Evolutionary conservation across 1,140 invertebrate genomes (phyloP).

Genomic region (Tetramorium parvispinum): DNA sequence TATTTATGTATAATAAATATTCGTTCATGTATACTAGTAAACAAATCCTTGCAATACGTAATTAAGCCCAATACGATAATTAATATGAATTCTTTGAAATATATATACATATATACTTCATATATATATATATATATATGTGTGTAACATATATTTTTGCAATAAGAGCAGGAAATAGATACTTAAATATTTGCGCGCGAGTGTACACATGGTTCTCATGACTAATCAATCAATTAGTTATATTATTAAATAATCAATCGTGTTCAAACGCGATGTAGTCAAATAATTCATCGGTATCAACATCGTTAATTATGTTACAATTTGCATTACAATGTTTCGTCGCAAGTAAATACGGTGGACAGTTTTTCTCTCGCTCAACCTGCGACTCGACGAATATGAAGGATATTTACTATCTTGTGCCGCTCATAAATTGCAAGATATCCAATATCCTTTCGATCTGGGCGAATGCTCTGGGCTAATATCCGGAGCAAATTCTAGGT

Average conservation of each 20-base stretch:
- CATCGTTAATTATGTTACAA: conserved; percentile 40
- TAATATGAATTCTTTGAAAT: conserved; percentile 12
- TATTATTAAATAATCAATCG: conserved; percentile 15
- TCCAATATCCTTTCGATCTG: not conserved
- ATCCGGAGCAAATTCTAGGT: not conserved
- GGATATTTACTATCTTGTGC: not conserved
- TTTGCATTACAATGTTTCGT: conserved; percentile 19
- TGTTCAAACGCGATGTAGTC: conserved; percentile 10
- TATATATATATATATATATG: not conserved
- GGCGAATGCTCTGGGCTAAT: not conserved
- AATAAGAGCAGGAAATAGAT: not conserved
- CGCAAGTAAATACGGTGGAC: not conserved
- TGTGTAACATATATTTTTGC: not conserved
- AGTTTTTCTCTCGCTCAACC: not conserved
- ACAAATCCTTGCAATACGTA: conserved; percentile 4
- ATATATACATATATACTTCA: not conserved
- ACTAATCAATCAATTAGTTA: conserved; percentile 3
- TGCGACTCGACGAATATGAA: not conserved
- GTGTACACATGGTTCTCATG: not conserved
- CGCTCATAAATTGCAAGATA: conserved; percentile 14
- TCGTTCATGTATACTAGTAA: not conserved
- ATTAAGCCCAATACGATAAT: not conserved
- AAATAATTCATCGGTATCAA: not conserved
- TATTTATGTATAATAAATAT: conserved; percentile 34
- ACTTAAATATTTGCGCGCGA: conserved; percentile 13